phyloP scores from a whole-genome alignment of 2,113 vertebrate species.

The Hymenochirus boettgeri region DNA sequence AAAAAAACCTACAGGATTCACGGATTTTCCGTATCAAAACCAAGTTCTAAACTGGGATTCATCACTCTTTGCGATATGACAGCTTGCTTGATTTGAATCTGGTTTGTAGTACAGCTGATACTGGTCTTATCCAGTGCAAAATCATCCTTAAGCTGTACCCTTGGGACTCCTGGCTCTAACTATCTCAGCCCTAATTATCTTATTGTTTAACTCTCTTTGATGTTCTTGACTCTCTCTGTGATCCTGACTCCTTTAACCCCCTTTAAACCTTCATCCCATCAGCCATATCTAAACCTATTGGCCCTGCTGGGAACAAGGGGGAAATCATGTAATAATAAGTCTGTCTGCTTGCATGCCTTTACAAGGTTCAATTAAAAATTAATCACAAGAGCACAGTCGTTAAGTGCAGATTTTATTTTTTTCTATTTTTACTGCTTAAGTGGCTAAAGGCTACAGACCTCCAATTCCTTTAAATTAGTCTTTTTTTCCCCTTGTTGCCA shows the following conservation, averaged over 20 bases:
- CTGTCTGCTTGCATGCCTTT: constrained; percentile 35
- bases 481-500: background rate
- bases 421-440: constrained; percentile 1
- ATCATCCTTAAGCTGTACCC: constrained; percentile 9
- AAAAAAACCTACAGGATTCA: no score
- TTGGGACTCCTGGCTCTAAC: constrained; percentile 2
- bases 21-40: no score
- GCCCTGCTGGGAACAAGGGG: constrained; percentile 6
- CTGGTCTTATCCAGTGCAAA: constrained; percentile 5
- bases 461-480: background rate
- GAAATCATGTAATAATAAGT: constrained; percentile 9
- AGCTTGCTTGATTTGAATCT: no score
- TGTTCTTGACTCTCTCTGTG: constrained; percentile 11
- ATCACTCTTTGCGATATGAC: no score
- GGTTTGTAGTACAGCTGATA: background rate
- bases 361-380: constrained; percentile 42
- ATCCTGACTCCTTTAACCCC: constrained; percentile 11
- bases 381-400: constrained; percentile 28
- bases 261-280: background rate
- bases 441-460: background rate
- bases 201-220: constrained; percentile 22
- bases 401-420: background rate
- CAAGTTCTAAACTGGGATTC: no score
- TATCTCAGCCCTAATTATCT: constrained; percentile 20
- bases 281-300: constrained; percentile 14